These are phyloP conservation scores for Microctonus hyperodae DNA, from an alignment of 2,888 invertebrate species.

Conservation along the genomic window DNA sequence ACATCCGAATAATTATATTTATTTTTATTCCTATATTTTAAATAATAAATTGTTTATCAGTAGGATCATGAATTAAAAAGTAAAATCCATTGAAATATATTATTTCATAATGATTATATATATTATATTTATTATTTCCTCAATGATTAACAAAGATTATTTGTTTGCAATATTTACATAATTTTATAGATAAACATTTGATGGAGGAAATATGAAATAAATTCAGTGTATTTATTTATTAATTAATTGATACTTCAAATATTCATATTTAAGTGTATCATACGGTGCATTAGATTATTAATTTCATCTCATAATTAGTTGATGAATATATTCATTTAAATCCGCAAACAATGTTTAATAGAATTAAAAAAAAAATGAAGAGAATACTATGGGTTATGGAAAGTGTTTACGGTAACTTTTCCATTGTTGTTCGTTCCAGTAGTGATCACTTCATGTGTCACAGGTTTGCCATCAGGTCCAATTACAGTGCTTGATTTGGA, in stretches of 20 bases:
- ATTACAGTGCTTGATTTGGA: conserved; percentile 70
- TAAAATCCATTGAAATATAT: background rate
- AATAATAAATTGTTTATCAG: background rate
- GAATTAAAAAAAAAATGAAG: background rate
- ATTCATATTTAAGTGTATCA: background rate
- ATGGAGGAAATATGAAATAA: background rate
- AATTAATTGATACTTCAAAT: too few relatives aligned
- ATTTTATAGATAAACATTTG: background rate
- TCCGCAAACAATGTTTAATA: too few relatives aligned
- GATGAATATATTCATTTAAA: background rate
- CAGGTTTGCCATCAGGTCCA: conserved; percentile 67
- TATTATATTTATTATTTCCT: background rate
- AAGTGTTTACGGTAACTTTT: conserved; percentile 71
- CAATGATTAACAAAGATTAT: background rate
- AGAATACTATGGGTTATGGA: conserved; percentile 60
- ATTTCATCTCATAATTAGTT: background rate
- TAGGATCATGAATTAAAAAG: background rate
- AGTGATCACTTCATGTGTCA: conserved; percentile 67
- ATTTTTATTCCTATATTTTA: background rate
- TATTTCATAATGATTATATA: background rate
- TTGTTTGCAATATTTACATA: background rate
- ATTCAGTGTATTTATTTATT: conserved; percentile 4
- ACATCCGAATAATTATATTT: conserved; percentile 18
- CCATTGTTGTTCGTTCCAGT: conserved; percentile 79
- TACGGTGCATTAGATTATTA: background rate